Evolutionary conservation across 2,888 invertebrate genomes (phyloP).

Genomic region (Bursaphelenchus okinawaensis): DNA sequence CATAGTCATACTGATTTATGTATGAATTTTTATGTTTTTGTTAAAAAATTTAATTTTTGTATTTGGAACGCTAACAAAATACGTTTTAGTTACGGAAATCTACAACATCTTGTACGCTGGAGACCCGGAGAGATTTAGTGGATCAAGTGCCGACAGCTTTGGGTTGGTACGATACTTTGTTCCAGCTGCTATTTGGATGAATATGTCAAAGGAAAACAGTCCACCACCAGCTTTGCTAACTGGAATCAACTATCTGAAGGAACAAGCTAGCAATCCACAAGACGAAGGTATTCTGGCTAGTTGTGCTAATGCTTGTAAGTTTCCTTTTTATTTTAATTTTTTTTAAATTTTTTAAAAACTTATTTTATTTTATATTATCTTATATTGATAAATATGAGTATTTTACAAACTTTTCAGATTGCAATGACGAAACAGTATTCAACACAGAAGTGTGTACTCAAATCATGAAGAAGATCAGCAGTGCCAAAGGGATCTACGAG

Average conservation of each 20-base stretch:
- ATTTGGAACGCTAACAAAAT: not conserved
- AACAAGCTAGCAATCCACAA: constrained; percentile 17
- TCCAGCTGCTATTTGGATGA: constrained; percentile 35
- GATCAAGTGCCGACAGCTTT: constrained; percentile 16
- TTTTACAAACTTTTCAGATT: constrained; percentile 21
- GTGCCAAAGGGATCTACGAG: not conserved
- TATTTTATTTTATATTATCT: no score
- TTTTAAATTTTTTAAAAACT: not conserved
- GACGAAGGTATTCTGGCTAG: constrained; percentile 38
- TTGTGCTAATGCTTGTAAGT: constrained; percentile 43
- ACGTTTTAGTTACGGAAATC: constrained; percentile 27
- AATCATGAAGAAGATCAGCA: constrained; percentile 16
- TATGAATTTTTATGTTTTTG: not conserved
- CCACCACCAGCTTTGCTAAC: constrained; percentile 15
- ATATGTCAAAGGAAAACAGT: constrained; percentile 14
- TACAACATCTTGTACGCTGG: constrained; percentile 37
- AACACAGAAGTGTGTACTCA: constrained; percentile 21
- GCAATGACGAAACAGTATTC: constrained; percentile 29
- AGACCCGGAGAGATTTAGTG: constrained; percentile 21
- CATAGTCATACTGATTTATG: no score
- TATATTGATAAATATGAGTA: no score
- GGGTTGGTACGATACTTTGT: constrained; percentile 34
- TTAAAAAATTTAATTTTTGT: not conserved
- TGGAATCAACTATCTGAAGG: constrained; percentile 6
- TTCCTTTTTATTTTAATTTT: constrained; percentile 1